Percentiles rank a stretch among this genome's conserved stretches.
These are phyloP conservation scores for Gymnocephalus cernua DNA, from an alignment of 2,113 vertebrate genomes.

Conservation along the genomic window DNA sequence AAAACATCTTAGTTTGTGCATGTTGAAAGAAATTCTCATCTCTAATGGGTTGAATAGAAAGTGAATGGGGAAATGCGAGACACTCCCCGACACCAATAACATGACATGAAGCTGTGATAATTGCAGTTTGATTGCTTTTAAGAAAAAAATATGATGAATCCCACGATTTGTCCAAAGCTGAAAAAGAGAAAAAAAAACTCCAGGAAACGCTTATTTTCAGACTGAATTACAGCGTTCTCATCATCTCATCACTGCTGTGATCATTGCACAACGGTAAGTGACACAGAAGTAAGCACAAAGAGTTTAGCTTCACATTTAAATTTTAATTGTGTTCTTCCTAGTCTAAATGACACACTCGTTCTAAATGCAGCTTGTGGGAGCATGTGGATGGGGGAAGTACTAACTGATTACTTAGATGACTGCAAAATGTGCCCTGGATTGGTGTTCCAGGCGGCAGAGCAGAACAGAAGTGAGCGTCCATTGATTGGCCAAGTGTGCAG, in stretches of 20 bases:
- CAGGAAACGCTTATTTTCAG: conserved; percentile 26
- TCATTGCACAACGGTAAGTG: conserved; percentile 43
- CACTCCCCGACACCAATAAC: conserved; percentile 27
- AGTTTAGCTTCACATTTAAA: conserved; percentile 55
- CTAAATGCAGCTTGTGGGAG: conserved; percentile 45
- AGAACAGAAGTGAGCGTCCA: conserved; percentile 60
- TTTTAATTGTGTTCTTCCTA: conserved; percentile 67
- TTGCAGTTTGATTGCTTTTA: conserved; percentile 63
- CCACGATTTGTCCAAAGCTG: conserved; percentile 23
- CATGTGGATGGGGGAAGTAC: conserved; percentile 45
- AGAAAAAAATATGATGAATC: conserved; percentile 38
- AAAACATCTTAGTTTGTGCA: conserved; percentile 27
- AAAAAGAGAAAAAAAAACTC: conserved; percentile 7
- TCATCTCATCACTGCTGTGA: conserved; percentile 20
- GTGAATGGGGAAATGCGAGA: conserved; percentile 20
- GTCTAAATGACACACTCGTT: conserved; percentile 57
- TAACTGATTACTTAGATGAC: conserved; percentile 72
- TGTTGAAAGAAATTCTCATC: conserved; percentile 13
- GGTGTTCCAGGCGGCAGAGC: conserved; percentile 49
- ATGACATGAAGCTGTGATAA: conserved; percentile 54
- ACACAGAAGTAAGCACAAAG: conserved; percentile 38
- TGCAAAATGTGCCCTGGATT: conserved; percentile 60
- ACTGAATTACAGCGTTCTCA: conserved; percentile 23
- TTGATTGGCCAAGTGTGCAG: conserved; percentile 78
- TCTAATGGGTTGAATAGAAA: conserved; percentile 31